Percentiles rank a stretch among this genome's conserved stretches.
Evolutionary conservation across 2,888 invertebrate species (phyloP).

Genomic region (Tillus elongatus): DNA sequence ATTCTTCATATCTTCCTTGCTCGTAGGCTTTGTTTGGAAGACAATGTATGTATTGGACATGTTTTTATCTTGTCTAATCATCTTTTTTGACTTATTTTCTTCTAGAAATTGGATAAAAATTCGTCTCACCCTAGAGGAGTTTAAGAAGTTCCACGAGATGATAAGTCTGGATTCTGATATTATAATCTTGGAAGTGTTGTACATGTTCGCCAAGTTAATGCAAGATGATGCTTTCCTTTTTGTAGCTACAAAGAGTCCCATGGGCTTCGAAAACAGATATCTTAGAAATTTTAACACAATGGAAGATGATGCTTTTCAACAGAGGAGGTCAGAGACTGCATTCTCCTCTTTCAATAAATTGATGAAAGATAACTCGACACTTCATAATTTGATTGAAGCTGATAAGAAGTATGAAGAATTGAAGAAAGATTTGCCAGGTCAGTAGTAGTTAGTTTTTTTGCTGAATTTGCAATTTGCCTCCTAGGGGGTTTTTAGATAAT

Average conservation of each 20-base stretch:
- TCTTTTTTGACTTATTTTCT: too few species aligned
- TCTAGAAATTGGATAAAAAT: slow-evolving; percentile 29
- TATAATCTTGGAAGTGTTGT: slow-evolving; percentile 25
- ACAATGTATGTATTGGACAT: too few species aligned
- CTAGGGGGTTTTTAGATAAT: too few species aligned
- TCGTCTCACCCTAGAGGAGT: slow-evolving; percentile 29
- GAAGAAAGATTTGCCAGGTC: slow-evolving; percentile 22
- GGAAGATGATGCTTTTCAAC: slow-evolving; percentile 22
- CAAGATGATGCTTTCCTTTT: slow-evolving; percentile 29
- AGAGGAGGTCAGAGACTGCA: slow-evolving; percentile 15
- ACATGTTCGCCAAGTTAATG: slow-evolving; percentile 29
- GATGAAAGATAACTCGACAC: slow-evolving; percentile 17
- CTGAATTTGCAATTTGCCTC: too few species aligned
- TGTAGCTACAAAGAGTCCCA: slow-evolving; percentile 21
- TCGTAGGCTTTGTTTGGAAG: too few species aligned
- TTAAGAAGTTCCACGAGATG: slow-evolving; percentile 24
- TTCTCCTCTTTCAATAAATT: slow-evolving; percentile 20
- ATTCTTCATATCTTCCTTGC: too few species aligned
- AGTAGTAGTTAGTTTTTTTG: slow-evolving; percentile 10
- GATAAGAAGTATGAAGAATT: slow-evolving; percentile 22
- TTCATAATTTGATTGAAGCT: slow-evolving; percentile 17
- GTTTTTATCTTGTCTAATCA: too few species aligned
- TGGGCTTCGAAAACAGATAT: slow-evolving; percentile 26
- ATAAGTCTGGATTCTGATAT: slow-evolving; percentile 21
- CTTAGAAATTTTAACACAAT: slow-evolving; percentile 18